Base-by-base conservation (phyloP, 2,888 invertebrate genomes). In the Atrina japonica region DNA sequence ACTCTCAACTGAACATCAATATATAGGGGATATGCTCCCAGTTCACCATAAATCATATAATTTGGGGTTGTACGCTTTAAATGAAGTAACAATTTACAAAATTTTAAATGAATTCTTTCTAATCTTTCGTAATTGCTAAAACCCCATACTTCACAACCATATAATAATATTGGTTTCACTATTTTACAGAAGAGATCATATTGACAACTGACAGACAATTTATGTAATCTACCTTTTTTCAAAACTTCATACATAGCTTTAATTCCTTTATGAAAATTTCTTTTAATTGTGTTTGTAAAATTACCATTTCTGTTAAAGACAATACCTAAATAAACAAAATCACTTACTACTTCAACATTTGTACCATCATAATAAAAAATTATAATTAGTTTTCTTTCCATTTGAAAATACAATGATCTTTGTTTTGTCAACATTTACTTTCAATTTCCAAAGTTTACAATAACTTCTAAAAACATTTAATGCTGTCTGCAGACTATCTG, bases 191-290 rank as follows among this genome's bases (percentile, higher is more conserved):
- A 47, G 6, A 47, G 21, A 9, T n/a, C 47, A 47, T 47, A 47
- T n/a, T 47, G 47, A 47, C 47, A 47, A 47, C 47, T 47, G 3
- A 47, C 47, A 5, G 47, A 47, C 16, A 47, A 21, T 5, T 47
- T 47, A 47, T 47, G 47, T n/a, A 47, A 21, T 18, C 47, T n/a
- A 6, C 47, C 47, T 47, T n/a, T 47, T 21, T 47, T 47, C 16
- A 47, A 47, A 18, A 21, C 16, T 16, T 47, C 21, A 47, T 47
- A 47, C 47, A 47, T 47, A 16, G 47, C 21, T 5, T 47, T 47
- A 6, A 47, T 9, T 18, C 5, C 16, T 47, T 47, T 18, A 3
- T 21, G n/a, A 21, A 16, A 6, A 47, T 47, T 18, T 47, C n/a
- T 47, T 16, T 47, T 47, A 18, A 18, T n/a, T 9, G 47, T 47